Evolutionary conservation across 2,888 invertebrate species (phyloP).

Genomic region (Portevinia maculata): DNA sequence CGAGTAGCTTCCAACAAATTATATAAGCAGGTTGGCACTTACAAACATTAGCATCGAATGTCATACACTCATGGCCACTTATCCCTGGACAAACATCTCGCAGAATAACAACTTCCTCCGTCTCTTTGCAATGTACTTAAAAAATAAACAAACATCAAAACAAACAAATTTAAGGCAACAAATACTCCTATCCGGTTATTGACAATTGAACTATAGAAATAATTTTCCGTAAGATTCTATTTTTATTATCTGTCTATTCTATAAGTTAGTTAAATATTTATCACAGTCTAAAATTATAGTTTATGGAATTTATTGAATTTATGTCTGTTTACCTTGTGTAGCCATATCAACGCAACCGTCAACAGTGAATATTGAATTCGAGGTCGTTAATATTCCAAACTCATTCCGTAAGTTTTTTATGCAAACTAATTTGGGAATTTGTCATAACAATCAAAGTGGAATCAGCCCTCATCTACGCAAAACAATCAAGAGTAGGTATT

Average conservation of each 20-base stretch:
- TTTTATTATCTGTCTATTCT: slow-evolving; percentile 27
- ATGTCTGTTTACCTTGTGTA: slow-evolving; percentile 44
- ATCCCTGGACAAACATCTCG: too few relatives aligned
- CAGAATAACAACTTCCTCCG: too few relatives aligned
- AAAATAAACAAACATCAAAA: too few relatives aligned
- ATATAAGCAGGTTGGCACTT: too few relatives aligned
- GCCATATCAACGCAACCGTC: not conserved
- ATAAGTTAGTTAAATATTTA: slow-evolving; percentile 19
- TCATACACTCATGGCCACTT: too few relatives aligned
- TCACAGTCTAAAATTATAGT: slow-evolving; percentile 28
- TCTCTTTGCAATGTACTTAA: too few relatives aligned
- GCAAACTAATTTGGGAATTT: slow-evolving; percentile 32
- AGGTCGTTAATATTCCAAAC: slow-evolving; percentile 56
- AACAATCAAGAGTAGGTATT: not conserved
- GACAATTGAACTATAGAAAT: slow-evolving; percentile 12
- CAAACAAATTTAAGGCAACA: not conserved
- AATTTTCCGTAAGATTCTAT: slow-evolving; percentile 24
- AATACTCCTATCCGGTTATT: slow-evolving; percentile 24
- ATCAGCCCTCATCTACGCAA: slow-evolving; percentile 7
- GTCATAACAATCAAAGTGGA: slow-evolving; percentile 14
- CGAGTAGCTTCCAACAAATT: too few relatives aligned
- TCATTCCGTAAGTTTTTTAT: slow-evolving; percentile 27
- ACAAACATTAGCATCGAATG: too few relatives aligned
- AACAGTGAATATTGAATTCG: slow-evolving; percentile 29
- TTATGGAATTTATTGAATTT: slow-evolving; percentile 38